phyloP scores from a whole-genome alignment of 1,140 invertebrate genomes.

The Cherax destructor region DNA sequence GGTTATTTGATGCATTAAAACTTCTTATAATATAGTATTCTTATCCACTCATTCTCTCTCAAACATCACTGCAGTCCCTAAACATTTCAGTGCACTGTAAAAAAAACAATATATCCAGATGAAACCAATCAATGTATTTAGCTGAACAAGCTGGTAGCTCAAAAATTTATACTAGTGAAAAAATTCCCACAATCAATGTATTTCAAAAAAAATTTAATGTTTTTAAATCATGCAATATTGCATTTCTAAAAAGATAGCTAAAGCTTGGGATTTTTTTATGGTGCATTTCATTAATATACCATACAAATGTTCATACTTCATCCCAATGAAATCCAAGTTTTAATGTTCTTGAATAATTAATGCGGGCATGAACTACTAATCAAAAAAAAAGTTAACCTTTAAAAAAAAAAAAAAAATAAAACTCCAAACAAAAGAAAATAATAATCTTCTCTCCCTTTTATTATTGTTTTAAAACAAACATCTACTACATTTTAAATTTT shows the following conservation, averaged over 20 bases:
- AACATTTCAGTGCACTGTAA: not conserved
- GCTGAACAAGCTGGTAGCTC: not conserved
- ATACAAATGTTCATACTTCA: not conserved
- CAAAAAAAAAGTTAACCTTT: not conserved
- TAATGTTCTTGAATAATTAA: constrained; percentile 10
- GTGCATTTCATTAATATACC: not conserved
- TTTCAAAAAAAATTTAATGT: not conserved
- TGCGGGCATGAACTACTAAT: not conserved
- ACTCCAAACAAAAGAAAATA: not conserved
- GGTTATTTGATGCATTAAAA: not conserved
- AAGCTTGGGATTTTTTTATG: not conserved
- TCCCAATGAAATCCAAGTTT: not conserved
- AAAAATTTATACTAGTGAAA: not conserved
- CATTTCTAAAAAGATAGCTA: not conserved
- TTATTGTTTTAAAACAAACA: not conserved
- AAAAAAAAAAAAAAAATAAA: not conserved
- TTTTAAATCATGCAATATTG: not conserved
- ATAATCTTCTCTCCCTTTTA: not conserved
- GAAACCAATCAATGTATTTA: not conserved
- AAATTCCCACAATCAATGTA: not conserved
- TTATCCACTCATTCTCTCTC: not conserved
- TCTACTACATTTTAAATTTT: not conserved
- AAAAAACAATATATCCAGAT: not conserved
- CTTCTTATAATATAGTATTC: not conserved
- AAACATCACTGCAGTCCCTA: not conserved